A percentile compares a stretch with the other conserved stretches of the same genome.
phyloP scores from a whole-genome alignment of 2,797 vertebrate genomes.

The Zonotrichia albicollis region DNA sequence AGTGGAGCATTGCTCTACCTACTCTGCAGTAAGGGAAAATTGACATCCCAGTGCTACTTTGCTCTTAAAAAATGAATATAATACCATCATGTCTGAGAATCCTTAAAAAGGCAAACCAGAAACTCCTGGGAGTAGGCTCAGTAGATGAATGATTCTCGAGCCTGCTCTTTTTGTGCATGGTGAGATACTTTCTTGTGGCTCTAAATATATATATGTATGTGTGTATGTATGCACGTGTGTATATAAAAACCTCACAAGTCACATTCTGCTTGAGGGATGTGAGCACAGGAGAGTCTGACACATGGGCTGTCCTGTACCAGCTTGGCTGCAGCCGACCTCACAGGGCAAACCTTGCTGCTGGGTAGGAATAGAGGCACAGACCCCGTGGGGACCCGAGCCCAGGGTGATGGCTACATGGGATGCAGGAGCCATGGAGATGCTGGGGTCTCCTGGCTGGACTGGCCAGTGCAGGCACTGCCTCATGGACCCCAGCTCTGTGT shows the following conservation, averaged over 20 bases:
- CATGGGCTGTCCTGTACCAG: background rate
- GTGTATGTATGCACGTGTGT: rapidly evolving
- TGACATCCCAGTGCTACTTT: background rate
- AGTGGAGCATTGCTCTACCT: background rate
- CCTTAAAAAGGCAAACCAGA: background rate
- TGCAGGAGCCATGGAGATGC: background rate
- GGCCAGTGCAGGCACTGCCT: background rate
- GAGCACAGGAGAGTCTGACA: background rate
- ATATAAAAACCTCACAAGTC: background rate
- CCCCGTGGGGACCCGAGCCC: rapidly evolving
- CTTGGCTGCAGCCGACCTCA: background rate
- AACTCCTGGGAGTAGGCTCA: background rate
- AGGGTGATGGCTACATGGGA: rapidly evolving
- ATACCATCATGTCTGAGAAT: background rate
- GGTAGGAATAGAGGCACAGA: background rate
- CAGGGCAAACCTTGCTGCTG: background rate
- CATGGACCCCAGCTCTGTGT: rapidly evolving
- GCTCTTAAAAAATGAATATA: background rate
- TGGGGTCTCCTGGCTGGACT: background rate
- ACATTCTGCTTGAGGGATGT: background rate
- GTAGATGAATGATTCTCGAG: background rate
- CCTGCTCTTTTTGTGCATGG: background rate
- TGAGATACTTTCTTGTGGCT: background rate
- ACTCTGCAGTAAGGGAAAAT: background rate
- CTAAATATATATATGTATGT: rapidly evolving